Evolutionary conservation across 30 jellyfish, hydroid and myxozoan species (phyloP), one percentile per base, ranked within the genome.

Genomic region (Sanderia malayensis): DNA sequence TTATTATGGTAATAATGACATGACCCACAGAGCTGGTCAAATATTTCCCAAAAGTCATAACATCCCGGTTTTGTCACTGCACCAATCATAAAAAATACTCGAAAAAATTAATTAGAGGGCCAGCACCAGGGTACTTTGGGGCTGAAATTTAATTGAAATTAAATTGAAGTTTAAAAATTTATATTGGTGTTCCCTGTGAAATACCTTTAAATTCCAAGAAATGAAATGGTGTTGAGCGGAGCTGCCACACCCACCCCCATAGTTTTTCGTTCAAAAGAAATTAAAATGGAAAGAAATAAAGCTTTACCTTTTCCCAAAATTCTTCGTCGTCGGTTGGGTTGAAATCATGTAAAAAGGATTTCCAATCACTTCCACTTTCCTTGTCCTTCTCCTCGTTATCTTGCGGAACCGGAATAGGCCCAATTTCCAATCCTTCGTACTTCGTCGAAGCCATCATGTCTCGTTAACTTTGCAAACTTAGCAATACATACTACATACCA

Each of bases 231-330:
- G 11, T 15, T 15, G 8, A 41, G 8, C 55, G 8, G 8, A 41
- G 8, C 55, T 41, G 28, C 44, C 71, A 4, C 25, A 19, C 44
- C 25, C 22, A 13, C 22, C 28, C 4, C 13, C 32, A 13, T 26
- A 22, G 25, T 15, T 11, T 2, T 20, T 41, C 13, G 28, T 41
- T 31, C 32, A 31, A 31, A 31, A 33, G 9, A 19, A 1, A 27
- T 13, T 30, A 18, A 10, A 27, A 21, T 11, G 13, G 52, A 26
- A 15, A 13, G 11, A n/a, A 47, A 33, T 13, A 71, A 25, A 1
- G 4, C 8, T n/a, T n/a, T 59, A 73, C 89, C 89, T 78, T 78
- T 8, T 78, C 70, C 89, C 89, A 78, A 41, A 78, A 78, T 2
- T 78, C 89, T 2, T 37, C 28, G 41, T 78, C 89, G 41, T 78